Conservation (phyloP, 2,797 vertebrate species). For the Hydrocynus forskahlii region DNA sequence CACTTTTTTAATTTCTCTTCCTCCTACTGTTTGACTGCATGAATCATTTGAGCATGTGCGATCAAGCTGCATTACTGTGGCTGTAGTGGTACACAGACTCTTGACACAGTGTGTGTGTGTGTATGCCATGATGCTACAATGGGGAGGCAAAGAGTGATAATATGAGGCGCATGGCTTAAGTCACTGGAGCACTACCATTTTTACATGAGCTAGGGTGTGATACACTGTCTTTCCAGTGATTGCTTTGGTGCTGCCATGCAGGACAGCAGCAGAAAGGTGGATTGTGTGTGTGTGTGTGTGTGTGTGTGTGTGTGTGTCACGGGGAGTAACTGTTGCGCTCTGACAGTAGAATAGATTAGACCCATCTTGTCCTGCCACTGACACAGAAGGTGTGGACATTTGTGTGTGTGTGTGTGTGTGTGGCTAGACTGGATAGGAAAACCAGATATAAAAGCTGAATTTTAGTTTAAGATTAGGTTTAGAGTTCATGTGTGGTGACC, state of each 20-base stretch:
- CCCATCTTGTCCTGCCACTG: constrained; percentile 42
- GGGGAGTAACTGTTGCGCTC: constrained; percentile 41
- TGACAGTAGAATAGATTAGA: constrained; percentile 56
- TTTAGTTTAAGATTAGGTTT: neutral
- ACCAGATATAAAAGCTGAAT: too few relatives aligned
- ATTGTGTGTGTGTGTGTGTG: constrained; percentile 18
- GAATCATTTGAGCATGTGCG: neutral
- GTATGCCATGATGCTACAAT: constrained; percentile 24
- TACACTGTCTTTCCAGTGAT: constrained; percentile 16
- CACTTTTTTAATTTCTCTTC: constrained; percentile 43
- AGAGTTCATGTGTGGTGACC: too few relatives aligned
- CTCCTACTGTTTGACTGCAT: constrained; percentile 20
- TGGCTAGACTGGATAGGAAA: neutral
- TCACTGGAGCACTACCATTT: constrained; percentile 28
- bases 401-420: neutral
- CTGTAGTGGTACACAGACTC: constrained; percentile 1
- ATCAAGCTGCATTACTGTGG: neutral
- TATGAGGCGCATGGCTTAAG: constrained; percentile 26
- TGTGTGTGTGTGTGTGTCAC: constrained; percentile 19
- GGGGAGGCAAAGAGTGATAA: constrained; percentile 25
- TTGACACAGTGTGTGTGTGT: neutral
- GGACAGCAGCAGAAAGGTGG: constrained; percentile 6
- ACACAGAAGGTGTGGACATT: neutral
- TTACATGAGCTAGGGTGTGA: constrained; percentile 32
- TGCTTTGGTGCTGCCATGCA: neutral